These are phyloP conservation scores for Genyomyrus donnyi DNA, from an alignment of 2,113 vertebrate species.

Conservation along the genomic window DNA sequence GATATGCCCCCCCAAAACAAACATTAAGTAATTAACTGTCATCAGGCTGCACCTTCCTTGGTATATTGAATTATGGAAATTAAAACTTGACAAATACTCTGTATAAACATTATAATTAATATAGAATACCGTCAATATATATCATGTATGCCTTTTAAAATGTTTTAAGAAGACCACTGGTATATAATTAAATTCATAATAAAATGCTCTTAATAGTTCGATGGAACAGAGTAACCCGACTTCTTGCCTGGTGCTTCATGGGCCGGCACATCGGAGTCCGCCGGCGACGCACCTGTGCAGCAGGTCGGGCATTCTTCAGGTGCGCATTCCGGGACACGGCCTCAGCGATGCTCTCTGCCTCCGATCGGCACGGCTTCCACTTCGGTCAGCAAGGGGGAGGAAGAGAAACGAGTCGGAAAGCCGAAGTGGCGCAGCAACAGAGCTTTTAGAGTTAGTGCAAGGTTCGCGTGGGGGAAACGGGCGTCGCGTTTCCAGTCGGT, in stretches of 20 bases:
- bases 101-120: not conserved
- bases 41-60: not conserved
- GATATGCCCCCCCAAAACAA: not conserved
- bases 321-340: slow-evolving; percentile 24
- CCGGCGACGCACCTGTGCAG: not conserved
- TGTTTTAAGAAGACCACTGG: not conserved
- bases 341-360: not conserved
- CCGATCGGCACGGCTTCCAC: not conserved
- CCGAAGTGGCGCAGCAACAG: not conserved
- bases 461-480: not conserved
- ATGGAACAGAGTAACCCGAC: not conserved
- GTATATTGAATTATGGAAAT: not conserved
- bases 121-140: too few species aligned
- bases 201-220: not conserved
- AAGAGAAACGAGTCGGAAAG: not conserved
- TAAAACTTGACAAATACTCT: not conserved
- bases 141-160: not conserved
- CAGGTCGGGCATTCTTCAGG: not conserved
- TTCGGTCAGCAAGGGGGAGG: not conserved
- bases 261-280: not conserved
- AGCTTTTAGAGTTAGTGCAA: not conserved
- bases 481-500: not conserved
- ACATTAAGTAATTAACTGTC: not conserved
- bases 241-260: not conserved
- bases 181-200: not conserved